Evolutionary conservation across 2,113 vertebrate species (phyloP).

Genomic region (Rousettus leschenaultii): DNA sequence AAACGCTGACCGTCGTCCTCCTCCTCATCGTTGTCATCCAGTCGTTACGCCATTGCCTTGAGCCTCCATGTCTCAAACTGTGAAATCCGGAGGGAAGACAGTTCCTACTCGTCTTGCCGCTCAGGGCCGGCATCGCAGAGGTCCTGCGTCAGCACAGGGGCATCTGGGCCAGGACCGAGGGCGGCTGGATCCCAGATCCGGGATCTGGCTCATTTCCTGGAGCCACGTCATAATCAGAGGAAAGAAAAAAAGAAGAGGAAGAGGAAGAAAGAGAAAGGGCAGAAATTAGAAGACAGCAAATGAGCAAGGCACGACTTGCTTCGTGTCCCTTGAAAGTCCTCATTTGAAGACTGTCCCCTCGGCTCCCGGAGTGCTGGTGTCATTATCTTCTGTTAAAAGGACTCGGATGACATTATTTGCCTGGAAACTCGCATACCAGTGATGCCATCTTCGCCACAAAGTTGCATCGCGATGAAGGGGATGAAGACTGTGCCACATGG

Average conservation of each 20-base stretch:
- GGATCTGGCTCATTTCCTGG: neutral
- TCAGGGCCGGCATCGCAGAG: neutral
- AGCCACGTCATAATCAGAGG: neutral
- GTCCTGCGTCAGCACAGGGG: no score
- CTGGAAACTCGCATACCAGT: conserved; percentile 79
- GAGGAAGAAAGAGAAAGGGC: neutral
- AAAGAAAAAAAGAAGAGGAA: no score
- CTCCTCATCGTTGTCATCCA: accelerated
- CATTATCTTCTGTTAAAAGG: conserved; percentile 83
- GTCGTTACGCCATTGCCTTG: no score
- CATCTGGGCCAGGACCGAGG: no score
- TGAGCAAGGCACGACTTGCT: conserved; percentile 75
- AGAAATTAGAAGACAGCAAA: conserved; percentile 78
- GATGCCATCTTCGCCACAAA: conserved; percentile 76
- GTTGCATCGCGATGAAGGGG: conserved; percentile 82
- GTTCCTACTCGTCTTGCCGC: neutral
- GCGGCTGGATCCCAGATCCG: accelerated
- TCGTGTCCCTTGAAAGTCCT: conserved; percentile 81
- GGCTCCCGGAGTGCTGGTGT: conserved; percentile 79
- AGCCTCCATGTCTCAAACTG: neutral
- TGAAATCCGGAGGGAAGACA: neutral
- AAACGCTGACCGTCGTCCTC: neutral
- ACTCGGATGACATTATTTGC: conserved; percentile 84
- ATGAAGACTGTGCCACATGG: conserved; percentile 79
- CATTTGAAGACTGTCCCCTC: conserved; percentile 78